Conservation (phyloP, 2,113 vertebrate species). For the Oncorhynchus nerka region DNA sequence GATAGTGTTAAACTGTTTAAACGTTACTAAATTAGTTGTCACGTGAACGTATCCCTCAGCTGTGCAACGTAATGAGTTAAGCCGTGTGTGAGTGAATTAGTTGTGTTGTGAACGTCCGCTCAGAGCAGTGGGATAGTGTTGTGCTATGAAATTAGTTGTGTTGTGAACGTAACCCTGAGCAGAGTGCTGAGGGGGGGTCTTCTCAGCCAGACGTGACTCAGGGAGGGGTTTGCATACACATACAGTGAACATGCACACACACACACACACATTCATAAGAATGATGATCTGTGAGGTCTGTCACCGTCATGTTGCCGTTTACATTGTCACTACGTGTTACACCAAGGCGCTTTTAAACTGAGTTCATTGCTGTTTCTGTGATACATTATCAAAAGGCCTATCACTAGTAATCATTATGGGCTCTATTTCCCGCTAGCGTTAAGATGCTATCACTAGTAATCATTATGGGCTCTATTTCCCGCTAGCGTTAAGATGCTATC, state of each 20-base stretch:
- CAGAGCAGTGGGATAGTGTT: no score
- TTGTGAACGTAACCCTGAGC: slow-evolving; percentile 80
- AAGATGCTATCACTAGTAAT: no score
- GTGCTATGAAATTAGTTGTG: neutral
- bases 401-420: slow-evolving; percentile 16
- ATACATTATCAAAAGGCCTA: slow-evolving; percentile 1
- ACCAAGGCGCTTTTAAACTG: slow-evolving; percentile 79
- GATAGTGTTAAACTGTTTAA: neutral
- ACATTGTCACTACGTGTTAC: slow-evolving; percentile 81
- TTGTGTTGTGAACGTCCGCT: no score
- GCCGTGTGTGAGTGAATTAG: slow-evolving; percentile 2
- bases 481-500: no score
- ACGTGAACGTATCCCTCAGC: slow-evolving; percentile 24
- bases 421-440: no score
- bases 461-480: no score
- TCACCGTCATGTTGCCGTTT: slow-evolving; percentile 80
- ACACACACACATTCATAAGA: neutral
- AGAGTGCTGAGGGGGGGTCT: slow-evolving; percentile 72
- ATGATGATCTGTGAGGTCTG: neutral
- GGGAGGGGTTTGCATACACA: slow-evolving; percentile 77
- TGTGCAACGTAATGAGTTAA: slow-evolving; percentile 23
- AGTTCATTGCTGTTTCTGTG: slow-evolving; percentile 85
- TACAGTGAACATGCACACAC: slow-evolving; percentile 55
- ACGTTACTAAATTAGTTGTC: neutral
- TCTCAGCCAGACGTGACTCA: slow-evolving; percentile 81